phyloP scores from a whole-genome alignment of 2,113 vertebrate genomes.

The Parus major region DNA sequence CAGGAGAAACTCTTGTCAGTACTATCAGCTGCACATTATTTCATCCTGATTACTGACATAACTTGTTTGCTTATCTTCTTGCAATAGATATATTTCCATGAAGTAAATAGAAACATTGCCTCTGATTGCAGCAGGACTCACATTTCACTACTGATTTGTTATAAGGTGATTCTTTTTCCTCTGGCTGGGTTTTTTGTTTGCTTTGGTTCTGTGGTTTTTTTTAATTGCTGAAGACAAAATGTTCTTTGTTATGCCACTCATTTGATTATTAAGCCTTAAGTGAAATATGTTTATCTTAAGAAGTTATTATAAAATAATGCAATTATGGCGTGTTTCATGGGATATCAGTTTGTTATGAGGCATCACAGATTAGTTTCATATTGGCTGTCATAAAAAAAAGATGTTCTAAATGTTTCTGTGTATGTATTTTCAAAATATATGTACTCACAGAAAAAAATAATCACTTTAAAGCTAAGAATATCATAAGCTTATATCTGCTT shows the following conservation, averaged over 20 bases:
- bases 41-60: background rate
- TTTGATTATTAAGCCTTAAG: background rate
- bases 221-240: background rate
- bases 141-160: background rate
- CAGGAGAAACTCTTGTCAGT: background rate
- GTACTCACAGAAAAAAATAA: background rate
- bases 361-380: background rate
- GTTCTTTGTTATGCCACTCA: background rate
- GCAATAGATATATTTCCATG: background rate
- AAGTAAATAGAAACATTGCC: background rate
- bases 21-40: background rate
- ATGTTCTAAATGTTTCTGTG: background rate
- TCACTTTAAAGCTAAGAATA: background rate
- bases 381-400: background rate
- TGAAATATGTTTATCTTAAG: background rate
- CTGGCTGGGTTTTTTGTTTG: background rate
- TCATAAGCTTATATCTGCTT: background rate
- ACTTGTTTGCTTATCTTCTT: background rate
- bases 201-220: background rate
- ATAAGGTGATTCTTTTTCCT: fast-evolving
- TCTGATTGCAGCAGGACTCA: background rate
- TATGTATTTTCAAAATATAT: background rate
- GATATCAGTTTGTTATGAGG: background rate
- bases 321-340: background rate
- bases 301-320: background rate